These are phyloP conservation scores for Craterocephalus amniculus DNA, from an alignment of 2,797 vertebrate genomes.

Conservation along the genomic window DNA sequence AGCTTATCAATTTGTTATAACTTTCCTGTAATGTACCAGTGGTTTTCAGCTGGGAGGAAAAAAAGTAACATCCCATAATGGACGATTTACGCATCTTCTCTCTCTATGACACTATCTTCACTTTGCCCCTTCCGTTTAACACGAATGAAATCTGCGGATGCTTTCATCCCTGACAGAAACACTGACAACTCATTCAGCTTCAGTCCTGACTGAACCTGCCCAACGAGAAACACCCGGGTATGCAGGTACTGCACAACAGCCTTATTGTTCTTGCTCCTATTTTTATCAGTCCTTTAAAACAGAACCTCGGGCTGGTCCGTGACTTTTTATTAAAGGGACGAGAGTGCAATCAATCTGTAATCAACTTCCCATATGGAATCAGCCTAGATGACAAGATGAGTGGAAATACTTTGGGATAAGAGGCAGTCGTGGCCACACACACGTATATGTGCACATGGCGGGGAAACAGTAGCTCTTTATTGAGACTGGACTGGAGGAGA, in stretches of 20 bases:
- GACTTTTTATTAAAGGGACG: conserved; percentile 61
- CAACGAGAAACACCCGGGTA: conserved; percentile 14
- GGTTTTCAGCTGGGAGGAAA: background rate
- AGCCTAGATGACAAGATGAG: conserved; percentile 69
- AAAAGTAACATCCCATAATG: background rate
- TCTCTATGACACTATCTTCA: background rate
- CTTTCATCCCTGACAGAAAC: conserved; percentile 1
- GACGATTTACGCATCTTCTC: background rate
- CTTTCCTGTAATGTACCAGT: background rate
- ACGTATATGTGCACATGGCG: conserved; percentile 43
- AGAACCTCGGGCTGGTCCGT: conserved; percentile 49
- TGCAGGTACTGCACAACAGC: conserved; percentile 43
- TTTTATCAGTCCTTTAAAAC: conserved; percentile 53
- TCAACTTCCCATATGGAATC: conserved; percentile 76
- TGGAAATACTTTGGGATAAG: conserved; percentile 69
- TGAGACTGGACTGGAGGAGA: conserved; percentile 50
- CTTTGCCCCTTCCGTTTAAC: background rate
- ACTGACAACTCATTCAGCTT: conserved; percentile 8
- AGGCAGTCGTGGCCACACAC: conserved; percentile 62
- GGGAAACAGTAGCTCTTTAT: conserved; percentile 81
- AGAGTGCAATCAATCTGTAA: conserved; percentile 76
- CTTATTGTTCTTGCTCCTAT: conserved; percentile 51
- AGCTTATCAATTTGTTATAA: background rate
- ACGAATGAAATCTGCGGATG: background rate
- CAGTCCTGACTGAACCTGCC: conserved; percentile 6